phyloP scores from a whole-genome alignment of 2,888 invertebrate genomes.

The Linnaemya vulpina region DNA sequence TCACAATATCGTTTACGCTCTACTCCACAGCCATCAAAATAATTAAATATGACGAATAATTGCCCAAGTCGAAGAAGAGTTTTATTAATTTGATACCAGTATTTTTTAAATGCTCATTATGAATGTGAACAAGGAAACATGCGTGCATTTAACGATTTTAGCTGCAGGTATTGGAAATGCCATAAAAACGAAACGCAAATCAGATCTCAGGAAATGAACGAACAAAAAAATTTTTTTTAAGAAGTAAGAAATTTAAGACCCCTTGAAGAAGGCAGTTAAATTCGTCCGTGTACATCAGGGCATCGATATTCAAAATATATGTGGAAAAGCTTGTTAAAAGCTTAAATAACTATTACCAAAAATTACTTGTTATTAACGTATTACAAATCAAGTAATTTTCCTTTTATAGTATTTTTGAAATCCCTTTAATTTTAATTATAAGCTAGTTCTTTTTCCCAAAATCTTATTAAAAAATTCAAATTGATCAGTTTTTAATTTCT shows the following conservation, averaged over 20 bases:
- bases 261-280: too few species aligned
- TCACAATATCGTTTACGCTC: slow-evolving; percentile 41
- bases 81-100: slow-evolving; percentile 50
- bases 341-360: neutral
- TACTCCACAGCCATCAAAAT: slow-evolving; percentile 40
- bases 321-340: neutral
- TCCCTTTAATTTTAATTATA: too few species aligned
- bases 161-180: slow-evolving; percentile 27
- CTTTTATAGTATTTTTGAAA: too few species aligned
- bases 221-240: too few species aligned
- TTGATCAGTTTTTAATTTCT: too few species aligned
- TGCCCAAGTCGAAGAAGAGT: slow-evolving; percentile 35
- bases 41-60: slow-evolving; percentile 63
- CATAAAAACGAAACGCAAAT: slow-evolving; percentile 24
- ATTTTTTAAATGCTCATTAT: slow-evolving; percentile 58
- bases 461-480: too few species aligned
- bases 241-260: too few species aligned
- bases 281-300: too few species aligned
- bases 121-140: slow-evolving; percentile 32
- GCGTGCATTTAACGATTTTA: slow-evolving; percentile 22
- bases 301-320: neutral
- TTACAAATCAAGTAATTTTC: too few species aligned
- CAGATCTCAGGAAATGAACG: slow-evolving; percentile 15
- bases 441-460: too few species aligned
- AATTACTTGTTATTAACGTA: too few species aligned